A percentile compares a stretch with the other conserved stretches of the same genome.
Evolutionary conservation across 1,140 invertebrate species (phyloP).

Genomic region (Lucilia sericata): DNA sequence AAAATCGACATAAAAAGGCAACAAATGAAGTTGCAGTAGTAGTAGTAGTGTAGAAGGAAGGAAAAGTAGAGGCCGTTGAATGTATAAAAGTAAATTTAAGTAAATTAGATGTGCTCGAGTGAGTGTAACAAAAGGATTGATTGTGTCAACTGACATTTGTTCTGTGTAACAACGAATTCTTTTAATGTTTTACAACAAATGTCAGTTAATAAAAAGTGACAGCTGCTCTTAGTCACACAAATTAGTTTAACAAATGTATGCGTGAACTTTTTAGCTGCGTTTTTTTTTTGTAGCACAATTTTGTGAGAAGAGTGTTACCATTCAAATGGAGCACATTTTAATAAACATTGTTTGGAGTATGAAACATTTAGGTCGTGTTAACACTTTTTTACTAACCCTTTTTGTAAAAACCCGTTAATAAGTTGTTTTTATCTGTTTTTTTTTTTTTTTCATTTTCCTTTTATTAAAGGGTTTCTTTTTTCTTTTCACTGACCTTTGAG

Average conservation of each 20-base stretch:
- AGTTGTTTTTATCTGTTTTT: neutral
- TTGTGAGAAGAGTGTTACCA: neutral
- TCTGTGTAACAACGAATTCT: neutral
- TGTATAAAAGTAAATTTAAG: neutral
- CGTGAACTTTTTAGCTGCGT: neutral
- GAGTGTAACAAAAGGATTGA: constrained; percentile 32
- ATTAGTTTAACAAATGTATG: constrained; percentile 11
- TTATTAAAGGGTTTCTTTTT: neutral
- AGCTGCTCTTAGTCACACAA: constrained; percentile 41
- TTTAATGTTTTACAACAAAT: constrained; percentile 22
- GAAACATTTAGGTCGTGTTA: constrained; percentile 1
- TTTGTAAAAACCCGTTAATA: neutral
- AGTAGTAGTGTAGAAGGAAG: neutral
- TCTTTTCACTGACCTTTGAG: neutral
- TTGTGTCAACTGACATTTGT: constrained; percentile 7
- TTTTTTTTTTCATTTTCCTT: neutral
- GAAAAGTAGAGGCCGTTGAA: neutral
- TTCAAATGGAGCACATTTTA: neutral
- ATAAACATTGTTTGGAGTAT: neutral
- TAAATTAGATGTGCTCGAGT: constrained; percentile 26
- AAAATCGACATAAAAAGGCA: neutral
- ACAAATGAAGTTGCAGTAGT: neutral
- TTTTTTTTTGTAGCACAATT: neutral
- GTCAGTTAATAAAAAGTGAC: constrained; percentile 33
- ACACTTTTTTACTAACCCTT: neutral